These are phyloP conservation scores for Chionomys nivalis DNA, from an alignment of 2,113 vertebrate genomes.

Conservation along the genomic window DNA sequence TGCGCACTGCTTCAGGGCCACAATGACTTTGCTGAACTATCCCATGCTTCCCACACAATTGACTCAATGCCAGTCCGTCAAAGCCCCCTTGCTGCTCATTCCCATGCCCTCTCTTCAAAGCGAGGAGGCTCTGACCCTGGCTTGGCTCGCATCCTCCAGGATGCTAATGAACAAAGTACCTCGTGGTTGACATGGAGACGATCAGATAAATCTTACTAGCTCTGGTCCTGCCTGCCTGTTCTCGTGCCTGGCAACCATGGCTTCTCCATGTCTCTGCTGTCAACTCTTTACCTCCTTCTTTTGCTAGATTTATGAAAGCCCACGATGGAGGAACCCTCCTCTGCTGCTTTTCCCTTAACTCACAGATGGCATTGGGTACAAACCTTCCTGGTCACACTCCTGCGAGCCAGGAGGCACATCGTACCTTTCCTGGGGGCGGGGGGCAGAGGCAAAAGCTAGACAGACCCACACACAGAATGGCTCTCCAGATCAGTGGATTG, in stretches of 20 bases:
- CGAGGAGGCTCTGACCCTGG: background rate
- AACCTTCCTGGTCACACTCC: background rate
- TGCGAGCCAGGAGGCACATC: background rate
- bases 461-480: background rate
- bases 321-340: background rate
- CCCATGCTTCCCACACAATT: conserved; percentile 26
- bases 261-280: background rate
- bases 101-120: background rate
- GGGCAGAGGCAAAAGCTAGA: background rate
- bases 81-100: background rate
- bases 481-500: background rate
- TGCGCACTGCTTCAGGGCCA: background rate
- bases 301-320: background rate
- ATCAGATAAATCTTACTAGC: conserved; percentile 2
- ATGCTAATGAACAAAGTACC: conserved; percentile 1
- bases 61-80: background rate
- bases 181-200: background rate
- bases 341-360: background rate
- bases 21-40: background rate
- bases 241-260: conserved; percentile 20
- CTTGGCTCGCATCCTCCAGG: background rate
- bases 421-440: accelerated
- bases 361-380: too few species aligned
- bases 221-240: background rate
- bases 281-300: background rate